These are phyloP conservation scores for Adelges cooleyi DNA, from an alignment of 1,140 invertebrate species.

Conservation along the genomic window DNA sequence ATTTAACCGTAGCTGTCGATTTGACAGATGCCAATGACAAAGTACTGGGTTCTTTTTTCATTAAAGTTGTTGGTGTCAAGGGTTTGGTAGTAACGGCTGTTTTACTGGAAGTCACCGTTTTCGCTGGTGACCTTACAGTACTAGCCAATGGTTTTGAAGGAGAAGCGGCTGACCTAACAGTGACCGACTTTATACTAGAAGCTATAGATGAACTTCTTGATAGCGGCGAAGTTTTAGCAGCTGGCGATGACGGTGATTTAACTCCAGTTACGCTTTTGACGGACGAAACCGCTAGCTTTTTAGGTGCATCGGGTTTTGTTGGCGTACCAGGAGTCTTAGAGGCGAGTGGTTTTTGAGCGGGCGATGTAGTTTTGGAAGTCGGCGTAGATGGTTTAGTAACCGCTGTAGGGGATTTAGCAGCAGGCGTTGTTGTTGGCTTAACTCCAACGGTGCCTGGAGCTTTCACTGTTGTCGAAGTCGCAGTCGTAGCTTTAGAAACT, in stretches of 20 bases:
- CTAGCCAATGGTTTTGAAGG: not conserved
- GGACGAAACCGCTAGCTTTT: not conserved
- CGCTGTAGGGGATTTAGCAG: not conserved
- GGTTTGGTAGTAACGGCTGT: not conserved
- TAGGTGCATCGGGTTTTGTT: not conserved
- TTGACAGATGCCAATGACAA: not conserved
- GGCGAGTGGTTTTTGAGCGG: not conserved
- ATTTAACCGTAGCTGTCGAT: not conserved
- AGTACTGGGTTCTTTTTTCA: slow-evolving; percentile 5
- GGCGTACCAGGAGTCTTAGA: not conserved
- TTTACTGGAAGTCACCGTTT: not conserved
- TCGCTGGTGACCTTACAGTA: not conserved
- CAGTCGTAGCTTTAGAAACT: too few relatives aligned
- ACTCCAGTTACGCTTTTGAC: not conserved
- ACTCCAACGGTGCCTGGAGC: not conserved
- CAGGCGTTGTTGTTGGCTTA: not conserved
- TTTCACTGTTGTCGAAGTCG: too few relatives aligned
- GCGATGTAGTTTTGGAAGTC: too few relatives aligned
- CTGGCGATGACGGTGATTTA: not conserved
- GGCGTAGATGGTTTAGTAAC: too few relatives aligned
- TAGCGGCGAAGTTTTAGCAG: not conserved
- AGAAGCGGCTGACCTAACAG: not conserved
- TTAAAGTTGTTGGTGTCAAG: not conserved
- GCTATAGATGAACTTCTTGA: not conserved
- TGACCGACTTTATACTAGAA: not conserved